These are phyloP conservation scores for Siniperca chuatsi DNA, from an alignment of 2,113 vertebrate genomes.

Conservation along the genomic window DNA sequence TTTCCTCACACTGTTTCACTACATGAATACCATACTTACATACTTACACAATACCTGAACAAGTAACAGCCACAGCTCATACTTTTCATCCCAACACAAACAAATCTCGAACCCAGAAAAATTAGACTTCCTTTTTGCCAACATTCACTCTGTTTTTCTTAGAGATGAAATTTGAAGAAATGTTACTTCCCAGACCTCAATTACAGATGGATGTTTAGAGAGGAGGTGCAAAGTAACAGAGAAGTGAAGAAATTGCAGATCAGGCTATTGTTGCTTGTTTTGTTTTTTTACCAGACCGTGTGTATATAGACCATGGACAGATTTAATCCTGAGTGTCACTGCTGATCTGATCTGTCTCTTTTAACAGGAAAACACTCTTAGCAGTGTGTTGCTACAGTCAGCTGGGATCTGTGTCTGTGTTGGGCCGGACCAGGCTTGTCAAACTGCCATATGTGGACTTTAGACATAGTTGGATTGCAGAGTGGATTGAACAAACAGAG, in stretches of 20 bases:
- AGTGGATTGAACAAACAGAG: slow-evolving; percentile 6
- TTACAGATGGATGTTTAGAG: slow-evolving; percentile 27
- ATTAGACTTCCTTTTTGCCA: background rate
- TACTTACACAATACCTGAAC: background rate
- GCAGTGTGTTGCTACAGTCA: slow-evolving; percentile 35
- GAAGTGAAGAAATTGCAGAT: slow-evolving; percentile 41
- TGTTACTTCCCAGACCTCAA: slow-evolving; percentile 51
- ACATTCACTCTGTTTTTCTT: background rate
- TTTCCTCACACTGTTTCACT: slow-evolving; percentile 1
- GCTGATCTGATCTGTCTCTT: slow-evolving; percentile 39
- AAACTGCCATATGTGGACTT: slow-evolving; percentile 18
- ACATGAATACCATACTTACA: background rate
- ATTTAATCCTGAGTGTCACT: slow-evolving; percentile 64
- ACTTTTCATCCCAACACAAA: slow-evolving; percentile 7
- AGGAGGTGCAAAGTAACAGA: slow-evolving; percentile 6
- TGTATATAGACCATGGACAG: slow-evolving; percentile 47
- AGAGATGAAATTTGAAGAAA: slow-evolving; percentile 36
- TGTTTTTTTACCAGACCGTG: slow-evolving; percentile 44
- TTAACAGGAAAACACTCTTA: slow-evolving; percentile 60
- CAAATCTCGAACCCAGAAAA: background rate
- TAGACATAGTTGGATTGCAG: background rate
- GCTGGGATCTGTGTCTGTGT: slow-evolving; percentile 22
- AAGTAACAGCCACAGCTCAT: background rate
- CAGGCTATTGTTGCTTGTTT: slow-evolving; percentile 42
- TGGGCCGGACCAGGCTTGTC: slow-evolving; percentile 3